Percentiles rank a stretch among this genome's conserved stretches.
Evolutionary conservation across 2,888 invertebrate species (phyloP).

Genomic region (Athripsodes cinereus): DNA sequence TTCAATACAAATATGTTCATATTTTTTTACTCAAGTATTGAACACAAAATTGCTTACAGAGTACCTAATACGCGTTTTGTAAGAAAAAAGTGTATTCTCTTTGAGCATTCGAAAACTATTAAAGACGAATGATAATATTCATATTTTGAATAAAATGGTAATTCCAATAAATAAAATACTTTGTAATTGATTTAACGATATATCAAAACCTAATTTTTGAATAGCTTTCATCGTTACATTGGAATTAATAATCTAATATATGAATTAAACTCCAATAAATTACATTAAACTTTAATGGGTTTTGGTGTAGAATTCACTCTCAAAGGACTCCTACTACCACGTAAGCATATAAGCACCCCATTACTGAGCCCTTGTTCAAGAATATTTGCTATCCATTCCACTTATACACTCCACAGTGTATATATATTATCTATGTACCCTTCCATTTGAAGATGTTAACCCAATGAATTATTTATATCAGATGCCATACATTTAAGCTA

Average conservation of each 20-base stretch:
- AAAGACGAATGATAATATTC: no score
- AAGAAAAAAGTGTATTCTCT: no score
- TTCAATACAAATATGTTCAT: no score
- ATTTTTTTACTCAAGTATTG: no score
- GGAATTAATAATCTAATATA: background rate
- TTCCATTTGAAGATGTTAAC: constrained; percentile 1
- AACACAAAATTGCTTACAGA: no score
- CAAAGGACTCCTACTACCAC: background rate
- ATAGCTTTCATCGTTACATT: background rate
- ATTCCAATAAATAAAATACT: no score
- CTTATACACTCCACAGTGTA: background rate
- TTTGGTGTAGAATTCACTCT: background rate
- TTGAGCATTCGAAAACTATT: no score
- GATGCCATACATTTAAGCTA: background rate
- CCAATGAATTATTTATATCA: constrained; percentile 6
- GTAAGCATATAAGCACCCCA: background rate
- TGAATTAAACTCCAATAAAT: background rate
- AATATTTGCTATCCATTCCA: background rate
- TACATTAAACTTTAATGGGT: background rate
- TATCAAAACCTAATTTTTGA: background rate
- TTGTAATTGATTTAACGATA: no score
- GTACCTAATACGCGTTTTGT: no score
- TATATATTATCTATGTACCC: background rate
- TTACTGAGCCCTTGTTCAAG: background rate
- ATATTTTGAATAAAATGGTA: no score